Conservation (phyloP, 1,140 invertebrate genomes). For the Ganaspis sp. region DNA sequence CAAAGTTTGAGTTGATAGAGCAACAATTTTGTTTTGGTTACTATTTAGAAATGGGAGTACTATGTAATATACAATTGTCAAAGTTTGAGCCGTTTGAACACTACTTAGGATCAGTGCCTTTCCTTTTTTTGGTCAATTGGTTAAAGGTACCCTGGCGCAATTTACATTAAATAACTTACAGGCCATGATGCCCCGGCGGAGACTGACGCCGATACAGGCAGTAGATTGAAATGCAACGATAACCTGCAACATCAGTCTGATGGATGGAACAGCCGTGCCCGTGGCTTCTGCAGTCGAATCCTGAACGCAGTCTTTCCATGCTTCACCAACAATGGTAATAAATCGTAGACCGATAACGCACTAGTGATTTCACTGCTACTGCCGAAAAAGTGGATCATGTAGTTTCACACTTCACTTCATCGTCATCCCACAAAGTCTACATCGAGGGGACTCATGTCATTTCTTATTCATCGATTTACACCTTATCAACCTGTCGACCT, state of each 20-base stretch:
- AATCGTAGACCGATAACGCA: slow-evolving; percentile 68
- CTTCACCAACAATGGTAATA: slow-evolving; percentile 74
- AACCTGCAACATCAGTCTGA: slow-evolving; percentile 53
- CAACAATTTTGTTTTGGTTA: no score
- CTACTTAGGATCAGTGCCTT: no score
- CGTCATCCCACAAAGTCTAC: slow-evolving; percentile 51
- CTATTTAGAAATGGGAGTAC: no score
- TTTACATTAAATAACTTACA: background rate
- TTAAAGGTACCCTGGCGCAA: background rate
- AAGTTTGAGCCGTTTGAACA: no score
- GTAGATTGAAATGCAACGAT: slow-evolving; percentile 70
- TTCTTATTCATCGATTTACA: slow-evolving; percentile 23
- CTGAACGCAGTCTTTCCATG: slow-evolving; percentile 73
- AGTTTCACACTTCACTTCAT: slow-evolving; percentile 52
- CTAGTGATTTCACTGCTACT: slow-evolving; percentile 40
- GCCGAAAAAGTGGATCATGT: slow-evolving; percentile 44
- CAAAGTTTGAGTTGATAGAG: no score
- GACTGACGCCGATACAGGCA: slow-evolving; percentile 48
- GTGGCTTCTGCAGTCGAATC: slow-evolving; percentile 75
- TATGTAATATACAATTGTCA: no score
- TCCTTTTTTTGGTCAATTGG: no score
- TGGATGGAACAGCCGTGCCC: slow-evolving; percentile 74
- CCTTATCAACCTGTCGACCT: slow-evolving; percentile 46
- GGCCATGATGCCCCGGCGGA: background rate
- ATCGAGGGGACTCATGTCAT: background rate